A percentile compares a stretch with the other conserved stretches of the same genome.
Evolutionary conservation across 2,888 invertebrate species (phyloP).

Genomic region (Drosophila phalerata): DNA sequence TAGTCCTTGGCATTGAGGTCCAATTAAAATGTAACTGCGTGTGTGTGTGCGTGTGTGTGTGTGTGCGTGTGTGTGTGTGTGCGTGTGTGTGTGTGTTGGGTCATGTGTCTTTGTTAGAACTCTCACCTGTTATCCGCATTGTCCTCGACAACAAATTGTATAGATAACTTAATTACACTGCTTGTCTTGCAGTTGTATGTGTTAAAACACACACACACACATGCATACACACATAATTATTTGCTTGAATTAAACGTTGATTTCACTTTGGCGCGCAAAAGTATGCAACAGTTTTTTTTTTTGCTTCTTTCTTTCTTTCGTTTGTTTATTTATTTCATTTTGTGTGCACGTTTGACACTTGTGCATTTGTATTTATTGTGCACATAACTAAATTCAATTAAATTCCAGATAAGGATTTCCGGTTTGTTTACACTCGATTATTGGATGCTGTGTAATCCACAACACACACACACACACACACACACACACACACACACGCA

Average conservation of each 20-base stretch:
- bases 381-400: not conserved
- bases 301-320: too few relatives aligned
- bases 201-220: not conserved
- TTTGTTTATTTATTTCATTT: too few relatives aligned
- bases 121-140: slow-evolving; percentile 17
- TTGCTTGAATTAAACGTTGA: slow-evolving; percentile 2
- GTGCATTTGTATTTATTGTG: not conserved
- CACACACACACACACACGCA: not conserved
- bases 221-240: slow-evolving; percentile 4
- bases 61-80: slow-evolving; percentile 1
- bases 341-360: not conserved
- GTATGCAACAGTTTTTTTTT: slow-evolving; percentile 21
- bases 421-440: slow-evolving; percentile 50
- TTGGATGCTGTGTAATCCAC: slow-evolving; percentile 28
- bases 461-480: not conserved
- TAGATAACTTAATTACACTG: slow-evolving; percentile 14
- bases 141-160: not conserved
- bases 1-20: slow-evolving; percentile 42
- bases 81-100: slow-evolving; percentile 4
- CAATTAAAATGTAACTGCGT: slow-evolving; percentile 12
- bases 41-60: slow-evolving; percentile 2
- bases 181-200: slow-evolving; percentile 8
- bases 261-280: slow-evolving; percentile 52
- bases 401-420: not conserved
- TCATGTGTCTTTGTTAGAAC: slow-evolving; percentile 8